Conservation (phyloP, 2,888 invertebrate species). For the Willowsia nigromaculata region DNA sequence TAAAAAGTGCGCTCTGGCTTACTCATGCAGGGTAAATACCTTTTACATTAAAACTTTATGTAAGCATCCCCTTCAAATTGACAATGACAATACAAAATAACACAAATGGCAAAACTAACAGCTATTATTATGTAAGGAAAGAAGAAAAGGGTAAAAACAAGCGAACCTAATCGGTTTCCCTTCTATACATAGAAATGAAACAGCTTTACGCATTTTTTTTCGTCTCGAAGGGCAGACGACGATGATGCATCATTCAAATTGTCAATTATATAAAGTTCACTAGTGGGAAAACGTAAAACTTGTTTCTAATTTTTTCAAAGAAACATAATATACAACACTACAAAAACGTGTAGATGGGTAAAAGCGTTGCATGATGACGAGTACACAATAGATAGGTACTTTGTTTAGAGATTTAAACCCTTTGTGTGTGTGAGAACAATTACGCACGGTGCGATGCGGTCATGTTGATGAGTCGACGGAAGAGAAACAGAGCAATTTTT, state of each 20-base stretch:
- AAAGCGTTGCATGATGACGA: no score
- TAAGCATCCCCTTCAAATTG: no score
- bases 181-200: no score
- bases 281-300: not conserved
- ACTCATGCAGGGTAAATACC: no score
- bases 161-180: not conserved
- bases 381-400: not conserved
- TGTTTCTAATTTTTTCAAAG: not conserved
- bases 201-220: not conserved
- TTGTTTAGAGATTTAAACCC: not conserved
- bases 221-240: no score
- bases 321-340: not conserved
- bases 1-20: no score
- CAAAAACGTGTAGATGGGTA: no score
- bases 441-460: conserved; percentile 19
- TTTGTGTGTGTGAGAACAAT: not conserved
- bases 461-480: not conserved
- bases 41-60: no score
- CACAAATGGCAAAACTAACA: not conserved
- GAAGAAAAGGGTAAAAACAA: not conserved
- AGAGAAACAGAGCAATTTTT: not conserved
- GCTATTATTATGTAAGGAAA: not conserved
- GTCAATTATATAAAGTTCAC: not conserved
- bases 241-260: not conserved
- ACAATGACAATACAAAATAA: not conserved